Evolutionary conservation across 1,140 invertebrate species (phyloP).

Genomic region (Zaprionus davidi): DNA sequence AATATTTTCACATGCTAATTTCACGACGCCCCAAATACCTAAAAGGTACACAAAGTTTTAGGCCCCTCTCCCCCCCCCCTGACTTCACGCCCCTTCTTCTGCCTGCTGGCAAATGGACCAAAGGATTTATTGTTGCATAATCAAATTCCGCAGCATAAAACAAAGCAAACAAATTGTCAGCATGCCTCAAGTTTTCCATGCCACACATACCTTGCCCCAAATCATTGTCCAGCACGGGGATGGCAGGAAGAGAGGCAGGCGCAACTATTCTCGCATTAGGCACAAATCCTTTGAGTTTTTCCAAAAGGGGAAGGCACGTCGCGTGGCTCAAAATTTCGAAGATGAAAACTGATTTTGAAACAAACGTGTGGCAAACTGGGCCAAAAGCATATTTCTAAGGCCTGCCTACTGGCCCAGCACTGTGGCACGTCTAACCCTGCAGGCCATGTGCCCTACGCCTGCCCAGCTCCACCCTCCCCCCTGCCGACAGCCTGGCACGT

Average conservation of each 20-base stretch:
- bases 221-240: conserved; percentile 17
- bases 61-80: not conserved
- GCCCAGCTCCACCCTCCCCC: not conserved
- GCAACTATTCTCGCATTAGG: conserved; percentile 52
- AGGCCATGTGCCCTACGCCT: not conserved
- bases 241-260: not conserved
- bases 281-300: conserved; percentile 10
- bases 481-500: conserved; percentile 40
- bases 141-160: conserved; percentile 73
- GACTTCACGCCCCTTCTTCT: not conserved
- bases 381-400: conserved; percentile 64
- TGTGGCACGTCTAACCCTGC: not conserved
- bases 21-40: conserved; percentile 70
- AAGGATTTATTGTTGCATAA: conserved; percentile 79
- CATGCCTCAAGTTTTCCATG: conserved; percentile 63
- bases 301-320: not conserved
- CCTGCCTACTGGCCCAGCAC: too few relatives aligned
- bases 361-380: conserved; percentile 62
- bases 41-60: conserved; percentile 58
- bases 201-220: conserved; percentile 20
- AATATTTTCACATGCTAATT: conserved; percentile 82
- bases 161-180: conserved; percentile 74
- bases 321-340: conserved; percentile 23
- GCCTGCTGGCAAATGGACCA: conserved; percentile 62
- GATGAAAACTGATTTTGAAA: conserved; percentile 51